Evolutionary conservation across 2,888 invertebrate genomes (phyloP), one percentile per base, ranked within the genome.

Genomic region (Macrosoma leucophasiata): DNA sequence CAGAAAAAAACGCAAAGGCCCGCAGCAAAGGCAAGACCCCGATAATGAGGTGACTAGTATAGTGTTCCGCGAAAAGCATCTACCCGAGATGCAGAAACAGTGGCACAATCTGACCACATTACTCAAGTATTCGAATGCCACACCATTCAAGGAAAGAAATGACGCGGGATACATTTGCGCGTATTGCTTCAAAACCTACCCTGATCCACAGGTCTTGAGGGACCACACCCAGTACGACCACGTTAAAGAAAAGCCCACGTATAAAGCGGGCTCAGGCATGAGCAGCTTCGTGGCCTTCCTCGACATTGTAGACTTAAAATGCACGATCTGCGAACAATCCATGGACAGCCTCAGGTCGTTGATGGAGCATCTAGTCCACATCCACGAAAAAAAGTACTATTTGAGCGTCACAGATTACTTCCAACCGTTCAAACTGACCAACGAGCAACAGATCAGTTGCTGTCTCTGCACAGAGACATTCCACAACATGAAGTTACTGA

Each of bases 131-230:
- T 79, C 82, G 0, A 84, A 82, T 43, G 76, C 62, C 1, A 84
- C 82, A 1, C 82, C 82, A 1, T 82, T 84, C 46, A 78, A 76
- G 39, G 77, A 76, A 39, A 55, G 79, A 13, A 81, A 78, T 21
- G 82, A 78, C 35, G 77, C 81, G 0, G 82, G 82, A 0, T 84
- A 75, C 46, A 64, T 73, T 8, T 82, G 82, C 42, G 82, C 82
- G 2, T 82, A 76, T 41, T 84, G 82, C 53, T 78, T 66, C 42
- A 74, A 77, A 48, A 70, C 72, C 0, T 82, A 59, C 44, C 74
- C 76, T 0, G 68, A 75, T 26, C 72, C 81, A 0, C 55, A 61
- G 4, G 52, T 64, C 2, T 32, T 78, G 11, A 60, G 76, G 13
- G 38, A 44, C 0, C 82, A 84, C 48, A 79, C 79, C 0, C 68